These are phyloP conservation scores for Phortica variegata DNA, from an alignment of 1,140 invertebrate species.

Conservation along the genomic window DNA sequence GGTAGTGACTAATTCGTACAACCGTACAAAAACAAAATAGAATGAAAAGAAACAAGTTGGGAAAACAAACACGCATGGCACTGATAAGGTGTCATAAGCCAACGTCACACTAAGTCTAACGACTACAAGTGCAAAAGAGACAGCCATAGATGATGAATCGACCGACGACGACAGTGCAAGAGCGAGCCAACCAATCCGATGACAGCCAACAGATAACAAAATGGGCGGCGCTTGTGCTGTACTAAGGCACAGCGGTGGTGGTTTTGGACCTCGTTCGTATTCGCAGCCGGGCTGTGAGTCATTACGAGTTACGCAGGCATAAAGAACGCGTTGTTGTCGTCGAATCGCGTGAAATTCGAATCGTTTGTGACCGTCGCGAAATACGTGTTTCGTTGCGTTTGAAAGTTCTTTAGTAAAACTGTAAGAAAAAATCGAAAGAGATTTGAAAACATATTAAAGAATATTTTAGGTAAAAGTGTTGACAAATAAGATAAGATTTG, in stretches of 20 bases:
- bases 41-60: neutral
- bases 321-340: conserved; percentile 42
- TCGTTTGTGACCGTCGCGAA: conserved; percentile 17
- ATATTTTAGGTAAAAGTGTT: neutral
- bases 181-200: too few species aligned
- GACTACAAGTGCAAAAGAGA: conserved; percentile 12
- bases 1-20: conserved; percentile 45
- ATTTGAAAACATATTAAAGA: neutral
- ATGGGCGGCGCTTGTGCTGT: conserved; percentile 27
- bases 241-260: neutral
- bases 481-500: neutral
- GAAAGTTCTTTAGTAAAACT: conserved; percentile 19
- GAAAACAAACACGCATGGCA: conserved; percentile 6
- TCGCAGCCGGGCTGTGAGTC: conserved; percentile 34
- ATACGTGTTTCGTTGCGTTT: conserved; percentile 15
- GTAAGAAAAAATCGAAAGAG: conserved; percentile 3
- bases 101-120: too few species aligned
- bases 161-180: neutral
- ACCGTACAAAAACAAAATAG: conserved; percentile 24
- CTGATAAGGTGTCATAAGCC: neutral
- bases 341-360: conserved; percentile 9
- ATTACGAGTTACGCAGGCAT: conserved; percentile 48
- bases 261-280: conserved; percentile 8
- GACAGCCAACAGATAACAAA: neutral
- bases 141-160: neutral